These are phyloP conservation scores for Cecropterus lyciades DNA, from an alignment of 1,140 invertebrate genomes.

Conservation along the genomic window DNA sequence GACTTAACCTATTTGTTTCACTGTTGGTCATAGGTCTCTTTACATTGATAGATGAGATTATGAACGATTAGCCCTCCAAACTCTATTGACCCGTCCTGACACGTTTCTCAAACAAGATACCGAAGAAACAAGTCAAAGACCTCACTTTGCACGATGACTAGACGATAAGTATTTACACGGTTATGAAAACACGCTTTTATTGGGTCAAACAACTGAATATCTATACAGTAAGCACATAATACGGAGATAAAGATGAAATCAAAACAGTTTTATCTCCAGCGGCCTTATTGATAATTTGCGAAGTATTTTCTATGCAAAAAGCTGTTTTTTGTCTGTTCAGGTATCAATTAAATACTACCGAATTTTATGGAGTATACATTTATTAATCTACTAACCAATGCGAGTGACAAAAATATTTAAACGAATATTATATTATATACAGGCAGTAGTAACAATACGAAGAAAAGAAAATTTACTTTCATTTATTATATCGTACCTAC, in stretches of 20 bases:
- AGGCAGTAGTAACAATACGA: too few relatives aligned
- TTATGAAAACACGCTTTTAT: slow-evolving; percentile 8
- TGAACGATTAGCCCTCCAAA: not conserved
- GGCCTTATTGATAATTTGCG: slow-evolving; percentile 4
- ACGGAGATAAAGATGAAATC: not conserved
- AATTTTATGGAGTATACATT: too few relatives aligned
- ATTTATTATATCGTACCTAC: too few relatives aligned
- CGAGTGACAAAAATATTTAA: too few relatives aligned
- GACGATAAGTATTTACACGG: slow-evolving; percentile 20
- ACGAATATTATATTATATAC: too few relatives aligned
- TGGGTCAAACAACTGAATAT: slow-evolving; percentile 14
- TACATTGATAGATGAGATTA: not conserved
- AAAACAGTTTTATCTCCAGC: not conserved
- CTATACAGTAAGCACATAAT: slow-evolving; percentile 1
- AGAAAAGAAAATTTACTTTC: too few relatives aligned
- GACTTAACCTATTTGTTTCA: too few relatives aligned
- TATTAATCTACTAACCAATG: too few relatives aligned
- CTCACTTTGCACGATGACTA: slow-evolving; percentile 31
- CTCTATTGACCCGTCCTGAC: not conserved
- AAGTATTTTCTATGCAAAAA: not conserved
- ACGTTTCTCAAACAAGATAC: slow-evolving; percentile 28
- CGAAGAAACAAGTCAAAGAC: slow-evolving; percentile 40
- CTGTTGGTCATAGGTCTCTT: not conserved
- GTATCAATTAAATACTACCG: too few relatives aligned
- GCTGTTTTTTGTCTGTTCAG: too few relatives aligned